Evolutionary conservation across 2,888 invertebrate species (phyloP).

Genomic region (Chymomyza procnemis): DNA sequence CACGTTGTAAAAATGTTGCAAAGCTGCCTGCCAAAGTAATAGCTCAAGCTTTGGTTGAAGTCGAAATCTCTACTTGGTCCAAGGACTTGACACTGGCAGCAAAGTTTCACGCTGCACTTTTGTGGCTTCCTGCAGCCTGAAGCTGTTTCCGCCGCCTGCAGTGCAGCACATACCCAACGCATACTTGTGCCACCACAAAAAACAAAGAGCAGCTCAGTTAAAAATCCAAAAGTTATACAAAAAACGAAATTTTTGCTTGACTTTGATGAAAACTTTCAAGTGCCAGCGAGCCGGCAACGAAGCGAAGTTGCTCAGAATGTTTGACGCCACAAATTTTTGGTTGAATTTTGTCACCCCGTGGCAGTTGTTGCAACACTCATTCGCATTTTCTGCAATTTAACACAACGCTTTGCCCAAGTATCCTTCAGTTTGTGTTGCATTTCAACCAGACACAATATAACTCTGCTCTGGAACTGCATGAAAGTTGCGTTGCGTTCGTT

Average conservation of each 20-base stretch:
- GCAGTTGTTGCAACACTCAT: neutral
- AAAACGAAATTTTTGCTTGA: slow-evolving; percentile 40
- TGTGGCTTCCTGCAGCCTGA: slow-evolving; percentile 21
- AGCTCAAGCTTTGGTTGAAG: slow-evolving; percentile 18
- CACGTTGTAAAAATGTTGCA: neutral
- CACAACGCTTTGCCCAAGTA: too few species aligned
- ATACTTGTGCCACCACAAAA: neutral
- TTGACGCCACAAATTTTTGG: neutral
- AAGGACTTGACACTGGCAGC: slow-evolving; percentile 6
- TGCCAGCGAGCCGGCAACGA: slow-evolving; percentile 25
- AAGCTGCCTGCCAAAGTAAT: slow-evolving; percentile 16
- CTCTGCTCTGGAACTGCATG: too few species aligned
- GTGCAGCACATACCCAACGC: neutral
- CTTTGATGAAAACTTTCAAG: slow-evolving; percentile 57
- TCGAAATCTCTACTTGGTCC: slow-evolving; percentile 1
- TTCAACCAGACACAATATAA: too few species aligned
- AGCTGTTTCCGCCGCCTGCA: slow-evolving; percentile 17
- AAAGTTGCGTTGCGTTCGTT: too few species aligned
- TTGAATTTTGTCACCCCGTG: too few species aligned
- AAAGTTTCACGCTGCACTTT: slow-evolving; percentile 14
- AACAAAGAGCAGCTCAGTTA: slow-evolving; percentile 11
- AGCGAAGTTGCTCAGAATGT: slow-evolving; percentile 2
- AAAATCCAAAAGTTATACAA: slow-evolving; percentile 17
- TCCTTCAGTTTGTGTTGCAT: too few species aligned
- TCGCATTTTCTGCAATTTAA: neutral